These are phyloP conservation scores for Pseudolaguvia tuberculata DNA, from an alignment of 2,113 vertebrate genomes.

Conservation along the genomic window DNA sequence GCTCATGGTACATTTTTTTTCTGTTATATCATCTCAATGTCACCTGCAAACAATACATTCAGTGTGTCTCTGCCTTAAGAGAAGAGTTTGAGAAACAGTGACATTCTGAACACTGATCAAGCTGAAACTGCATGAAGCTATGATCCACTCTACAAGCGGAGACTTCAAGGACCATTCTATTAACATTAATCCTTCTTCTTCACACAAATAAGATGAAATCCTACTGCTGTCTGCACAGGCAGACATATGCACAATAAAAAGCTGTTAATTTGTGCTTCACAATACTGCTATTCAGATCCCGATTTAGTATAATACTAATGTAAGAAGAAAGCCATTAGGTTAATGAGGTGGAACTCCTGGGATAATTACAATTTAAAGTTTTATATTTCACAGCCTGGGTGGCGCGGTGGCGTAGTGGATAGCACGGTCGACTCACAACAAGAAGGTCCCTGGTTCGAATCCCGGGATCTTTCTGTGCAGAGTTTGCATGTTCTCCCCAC, in stretches of 20 bases:
- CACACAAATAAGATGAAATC: conserved; percentile 23
- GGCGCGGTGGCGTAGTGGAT: too few relatives aligned
- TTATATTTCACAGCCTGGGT: background rate
- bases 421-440: too few relatives aligned
- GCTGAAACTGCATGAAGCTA: conserved; percentile 10
- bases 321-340: background rate
- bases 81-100: conserved; percentile 23
- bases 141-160: conserved; percentile 22
- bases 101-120: conserved; percentile 30
- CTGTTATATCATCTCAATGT: conserved; percentile 24
- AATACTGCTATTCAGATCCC: background rate
- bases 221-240: conserved; percentile 22
- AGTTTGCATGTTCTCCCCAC: too few relatives aligned
- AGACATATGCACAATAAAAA: conserved; percentile 5
- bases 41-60: conserved; percentile 23
- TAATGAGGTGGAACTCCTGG: background rate
- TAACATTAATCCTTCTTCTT: conserved; percentile 33
- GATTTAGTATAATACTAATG: background rate
- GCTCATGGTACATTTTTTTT: conserved; percentile 31
- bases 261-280: conserved; percentile 21
- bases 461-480: too few relatives aligned
- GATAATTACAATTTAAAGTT: background rate
- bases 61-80: conserved; percentile 30
- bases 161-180: conserved; percentile 36
- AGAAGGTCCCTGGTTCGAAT: too few relatives aligned